Evolutionary conservation across 2,797 vertebrate species (phyloP).

Genomic region (Onychomys arenicola): DNA sequence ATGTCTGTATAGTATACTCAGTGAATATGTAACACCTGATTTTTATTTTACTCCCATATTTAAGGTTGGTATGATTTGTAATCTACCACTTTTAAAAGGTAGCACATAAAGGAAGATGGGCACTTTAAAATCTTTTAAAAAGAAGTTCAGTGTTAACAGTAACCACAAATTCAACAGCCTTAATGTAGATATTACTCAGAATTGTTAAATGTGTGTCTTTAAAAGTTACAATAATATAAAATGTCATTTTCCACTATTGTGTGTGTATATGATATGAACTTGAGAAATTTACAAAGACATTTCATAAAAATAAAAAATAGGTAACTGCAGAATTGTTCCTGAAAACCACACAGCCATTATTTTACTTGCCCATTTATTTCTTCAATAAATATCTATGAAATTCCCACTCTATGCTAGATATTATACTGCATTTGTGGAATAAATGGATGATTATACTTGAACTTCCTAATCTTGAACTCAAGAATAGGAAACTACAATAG

Average conservation of each 20-base stretch:
- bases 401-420: neutral
- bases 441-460: neutral
- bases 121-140: constrained; percentile 48
- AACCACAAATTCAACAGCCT: neutral
- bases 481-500: neutral
- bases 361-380: constrained; percentile 14
- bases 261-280: neutral
- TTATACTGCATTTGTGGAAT: neutral
- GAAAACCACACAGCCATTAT: neutral
- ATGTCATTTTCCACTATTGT: neutral
- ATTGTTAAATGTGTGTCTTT: neutral
- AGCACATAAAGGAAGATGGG: neutral
- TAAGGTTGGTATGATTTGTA: neutral
- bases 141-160: neutral
- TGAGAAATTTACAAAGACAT: neutral
- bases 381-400: neutral
- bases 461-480: neutral
- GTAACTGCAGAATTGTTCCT: neutral
- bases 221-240: constrained; percentile 5
- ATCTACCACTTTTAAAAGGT: neutral
- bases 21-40: neutral
- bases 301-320: constrained; percentile 18
- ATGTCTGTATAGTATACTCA: neutral
- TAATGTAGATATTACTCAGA: neutral
- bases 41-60: constrained; percentile 11